These are phyloP conservation scores for Pedionomus torquatus DNA, from an alignment of 2,113 vertebrate species.

Conservation along the genomic window DNA sequence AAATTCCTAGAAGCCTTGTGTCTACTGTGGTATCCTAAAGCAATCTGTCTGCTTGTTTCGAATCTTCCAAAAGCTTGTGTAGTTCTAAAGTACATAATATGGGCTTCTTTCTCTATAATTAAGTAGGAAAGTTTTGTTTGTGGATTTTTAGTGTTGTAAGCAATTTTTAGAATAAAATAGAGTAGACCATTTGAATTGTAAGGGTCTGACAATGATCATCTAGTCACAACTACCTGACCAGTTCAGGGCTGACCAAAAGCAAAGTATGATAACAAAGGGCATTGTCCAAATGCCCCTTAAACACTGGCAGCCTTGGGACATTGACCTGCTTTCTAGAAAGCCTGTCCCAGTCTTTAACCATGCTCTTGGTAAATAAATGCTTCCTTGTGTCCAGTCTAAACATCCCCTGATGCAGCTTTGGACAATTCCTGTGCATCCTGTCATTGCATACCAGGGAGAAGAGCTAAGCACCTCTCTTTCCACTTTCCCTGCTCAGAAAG, in stretches of 20 bases:
- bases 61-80: neutral
- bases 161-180: neutral
- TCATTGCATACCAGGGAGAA: neutral
- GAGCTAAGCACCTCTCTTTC: neutral
- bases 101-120: neutral
- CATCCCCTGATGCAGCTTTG: neutral
- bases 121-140: neutral
- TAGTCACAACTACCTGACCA: neutral
- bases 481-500: neutral
- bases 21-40: neutral
- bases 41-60: neutral
- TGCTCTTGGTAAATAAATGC: neutral
- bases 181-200: neutral
- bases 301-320: neutral
- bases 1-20: neutral
- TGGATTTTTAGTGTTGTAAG: neutral
- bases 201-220: neutral
- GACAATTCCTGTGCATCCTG: neutral
- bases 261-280: neutral
- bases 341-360: neutral
- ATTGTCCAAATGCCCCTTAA: neutral
- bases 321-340: neutral
- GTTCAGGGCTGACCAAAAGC: neutral
- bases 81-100: neutral
- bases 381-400: neutral